Evolutionary conservation across 2,797 vertebrate species (phyloP), one percentile per base, ranked within the genome.

Genomic region (Tapera naevia): DNA sequence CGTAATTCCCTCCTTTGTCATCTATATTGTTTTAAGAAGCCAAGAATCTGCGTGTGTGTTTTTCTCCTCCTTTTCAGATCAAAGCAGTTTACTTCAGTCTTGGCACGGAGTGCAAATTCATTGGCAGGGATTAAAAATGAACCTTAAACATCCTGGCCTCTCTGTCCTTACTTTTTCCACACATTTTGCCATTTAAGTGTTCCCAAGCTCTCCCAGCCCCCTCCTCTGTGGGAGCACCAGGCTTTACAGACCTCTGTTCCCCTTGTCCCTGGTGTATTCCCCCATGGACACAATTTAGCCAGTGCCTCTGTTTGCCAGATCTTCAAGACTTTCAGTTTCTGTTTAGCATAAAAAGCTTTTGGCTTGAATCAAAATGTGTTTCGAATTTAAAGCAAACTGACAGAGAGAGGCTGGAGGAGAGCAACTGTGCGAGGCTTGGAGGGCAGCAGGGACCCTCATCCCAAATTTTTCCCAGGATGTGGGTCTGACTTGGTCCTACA

Each of bases 241-340:
- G 58, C 37, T 94, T 82, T 60, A 58, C 35, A 82, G 62, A 64
- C 28, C 60, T 41, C 27, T 2, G 1, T 60, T 86, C 32, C 45
- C 21, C 25, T 87, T 2, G 1, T 69, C 25, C 61, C 18, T 2
- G 4, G 50, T 5, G 0, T 41, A 89, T 60, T n/a, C 57, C 37
- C 7, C 41, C 33, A 17, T 5, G 1, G 65, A 78, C 16, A 6
- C 14, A 14, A 9, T 91, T 96, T 91, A 96, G 70, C 89, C 58
- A 10, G 28, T 76, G 76, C 56, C 72, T 93, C 78, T 70, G 65
- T 82, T 91, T 88, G 75, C 95, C 91, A 84, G 87, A 75, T 72
- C 85, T 67, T 82, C 71, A 43, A 90, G 86, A 91, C 95, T 96
- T 97, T 96, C 95, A 76, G 89, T 96, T 95, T 96, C 95, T 95